A percentile compares a stretch with the other conserved stretches of the same genome.
These are phyloP conservation scores for Holothuria glaberrima DNA, from an alignment of 35 echinoderm and acorn worm genomes.

Conservation along the genomic window DNA sequence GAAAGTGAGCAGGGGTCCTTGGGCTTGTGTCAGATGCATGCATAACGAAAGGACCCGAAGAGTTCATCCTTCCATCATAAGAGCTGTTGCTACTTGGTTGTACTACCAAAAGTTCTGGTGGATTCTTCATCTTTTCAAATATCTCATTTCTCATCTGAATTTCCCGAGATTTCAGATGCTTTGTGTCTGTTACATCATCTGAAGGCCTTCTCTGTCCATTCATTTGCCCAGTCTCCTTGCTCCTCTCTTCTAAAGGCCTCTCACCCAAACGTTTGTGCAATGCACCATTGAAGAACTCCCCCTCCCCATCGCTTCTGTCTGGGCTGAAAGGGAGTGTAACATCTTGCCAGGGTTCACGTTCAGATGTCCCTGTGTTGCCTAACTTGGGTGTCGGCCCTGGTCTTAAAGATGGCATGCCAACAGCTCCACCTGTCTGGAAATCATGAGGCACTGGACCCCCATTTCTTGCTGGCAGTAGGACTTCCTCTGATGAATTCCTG, in stretches of 20 bases:
- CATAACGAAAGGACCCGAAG: constrained; percentile 7
- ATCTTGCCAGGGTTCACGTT: constrained; percentile 62
- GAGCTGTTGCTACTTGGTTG: neutral
- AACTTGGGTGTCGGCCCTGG: neutral
- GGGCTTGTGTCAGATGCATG: constrained; percentile 69
- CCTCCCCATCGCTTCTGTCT: constrained; percentile 19
- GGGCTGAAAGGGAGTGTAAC: constrained; percentile 52
- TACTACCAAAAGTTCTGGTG: constrained; percentile 28
- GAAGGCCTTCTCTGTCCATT: neutral
- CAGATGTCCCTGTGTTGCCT: neutral
- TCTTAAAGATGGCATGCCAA: constrained; percentile 41
- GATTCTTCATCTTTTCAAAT: constrained; percentile 37
- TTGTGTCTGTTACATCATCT: neutral
- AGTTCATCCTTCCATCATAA: neutral
- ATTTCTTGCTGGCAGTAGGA: neutral
- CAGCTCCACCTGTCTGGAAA: constrained; percentile 5
- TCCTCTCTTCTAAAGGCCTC: constrained; percentile 29
- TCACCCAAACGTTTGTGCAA: constrained; percentile 52
- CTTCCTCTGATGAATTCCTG: neutral
- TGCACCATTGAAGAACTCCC: neutral
- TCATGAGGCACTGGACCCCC: constrained; percentile 36
- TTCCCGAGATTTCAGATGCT: constrained; percentile 11
- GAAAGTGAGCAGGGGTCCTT: constrained; percentile 64
- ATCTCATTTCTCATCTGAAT: constrained; percentile 54
- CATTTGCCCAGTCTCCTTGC: neutral